phyloP scores from a whole-genome alignment of 2,113 vertebrate species.

The Alligator sinensis region DNA sequence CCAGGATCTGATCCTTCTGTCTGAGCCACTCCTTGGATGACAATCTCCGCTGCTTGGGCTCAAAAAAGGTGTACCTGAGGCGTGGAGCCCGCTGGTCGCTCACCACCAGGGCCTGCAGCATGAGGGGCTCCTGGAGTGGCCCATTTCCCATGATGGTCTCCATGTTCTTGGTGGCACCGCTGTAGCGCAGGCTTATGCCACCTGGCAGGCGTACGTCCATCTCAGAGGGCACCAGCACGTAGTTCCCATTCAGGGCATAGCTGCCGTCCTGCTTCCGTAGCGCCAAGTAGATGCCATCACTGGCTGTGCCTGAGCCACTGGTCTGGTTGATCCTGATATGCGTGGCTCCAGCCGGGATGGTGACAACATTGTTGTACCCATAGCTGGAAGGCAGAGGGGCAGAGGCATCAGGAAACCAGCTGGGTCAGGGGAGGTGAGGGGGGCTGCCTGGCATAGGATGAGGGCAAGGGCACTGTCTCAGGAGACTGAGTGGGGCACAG shows the following conservation, averaged over 20 bases:
- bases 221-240: constrained; percentile 66
- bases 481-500: too few relatives aligned
- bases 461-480: not conserved
- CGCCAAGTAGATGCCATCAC: constrained; percentile 71
- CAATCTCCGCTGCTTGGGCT: not conserved
- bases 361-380: constrained; percentile 80
- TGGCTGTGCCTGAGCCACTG: not conserved
- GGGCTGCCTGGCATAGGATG: too few relatives aligned
- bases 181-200: constrained; percentile 65
- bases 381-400: constrained; percentile 43
- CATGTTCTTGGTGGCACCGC: constrained; percentile 65
- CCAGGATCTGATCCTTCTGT: constrained; percentile 73
- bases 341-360: constrained; percentile 75
- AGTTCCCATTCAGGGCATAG: constrained; percentile 76
- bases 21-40: constrained; percentile 56
- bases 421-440: not conserved
- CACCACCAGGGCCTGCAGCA: constrained; percentile 76
- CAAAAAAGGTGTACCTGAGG: constrained; percentile 77
- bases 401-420: not conserved
- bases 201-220: constrained; percentile 57
- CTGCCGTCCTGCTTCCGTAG: constrained; percentile 49
- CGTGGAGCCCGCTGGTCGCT: constrained; percentile 18
- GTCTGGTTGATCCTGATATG: constrained; percentile 74
- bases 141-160: constrained; percentile 68
- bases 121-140: constrained; percentile 69